Percentiles rank a stretch among this genome's conserved stretches.
Evolutionary conservation across 2,797 vertebrate species (phyloP).

Genomic region (Mus spretus): DNA sequence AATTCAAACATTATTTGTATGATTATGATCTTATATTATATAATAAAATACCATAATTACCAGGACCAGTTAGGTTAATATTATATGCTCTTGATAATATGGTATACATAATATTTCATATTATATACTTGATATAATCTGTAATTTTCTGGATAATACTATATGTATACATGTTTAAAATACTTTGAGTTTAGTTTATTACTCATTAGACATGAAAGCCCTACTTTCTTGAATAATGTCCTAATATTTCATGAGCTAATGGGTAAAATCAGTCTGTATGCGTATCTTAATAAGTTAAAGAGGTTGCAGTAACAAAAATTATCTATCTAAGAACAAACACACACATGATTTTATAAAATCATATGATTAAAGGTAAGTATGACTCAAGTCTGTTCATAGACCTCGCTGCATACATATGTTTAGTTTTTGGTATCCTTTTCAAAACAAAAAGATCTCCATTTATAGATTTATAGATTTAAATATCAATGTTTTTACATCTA

Average conservation of each 20-base stretch:
- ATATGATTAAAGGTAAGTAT: background rate
- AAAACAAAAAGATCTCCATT: background rate
- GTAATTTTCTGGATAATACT: background rate
- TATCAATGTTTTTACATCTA: background rate
- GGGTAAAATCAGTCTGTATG: background rate
- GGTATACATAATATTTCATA: background rate
- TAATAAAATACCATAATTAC: background rate
- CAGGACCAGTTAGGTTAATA: background rate
- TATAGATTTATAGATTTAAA: background rate
- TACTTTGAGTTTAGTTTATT: slow-evolving; percentile 5
- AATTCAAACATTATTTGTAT: background rate
- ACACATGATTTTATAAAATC: background rate
- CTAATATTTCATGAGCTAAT: background rate
- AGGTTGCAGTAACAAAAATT: background rate
- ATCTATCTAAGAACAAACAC: background rate
- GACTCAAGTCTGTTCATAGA: background rate
- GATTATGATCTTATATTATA: background rate
- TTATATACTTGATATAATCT: background rate
- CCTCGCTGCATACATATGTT: background rate
- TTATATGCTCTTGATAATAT: background rate
- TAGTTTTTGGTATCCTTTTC: background rate
- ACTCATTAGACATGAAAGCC: background rate
- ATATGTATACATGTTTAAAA: background rate
- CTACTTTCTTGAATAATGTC: background rate
- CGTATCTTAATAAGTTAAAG: background rate